phyloP scores from a whole-genome alignment of 2,113 vertebrate species.

The Pangasianodon hypophthalmus region DNA sequence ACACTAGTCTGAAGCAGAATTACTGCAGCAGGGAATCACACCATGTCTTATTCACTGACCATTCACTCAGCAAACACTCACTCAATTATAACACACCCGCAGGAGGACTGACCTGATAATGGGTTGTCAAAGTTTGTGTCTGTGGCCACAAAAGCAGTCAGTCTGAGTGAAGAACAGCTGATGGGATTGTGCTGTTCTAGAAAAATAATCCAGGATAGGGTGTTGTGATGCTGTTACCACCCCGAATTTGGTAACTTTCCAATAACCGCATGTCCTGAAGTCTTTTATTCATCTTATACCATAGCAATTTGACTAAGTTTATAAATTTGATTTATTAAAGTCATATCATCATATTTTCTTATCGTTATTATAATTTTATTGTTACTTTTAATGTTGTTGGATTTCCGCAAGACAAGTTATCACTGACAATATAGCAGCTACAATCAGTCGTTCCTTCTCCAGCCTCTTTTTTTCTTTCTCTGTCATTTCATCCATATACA shows the following conservation, averaged over 20 bases:
- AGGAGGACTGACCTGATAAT: slow-evolving; percentile 24
- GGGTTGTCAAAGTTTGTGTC: neutral
- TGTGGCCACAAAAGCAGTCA: neutral
- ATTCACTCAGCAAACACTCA: slow-evolving; percentile 22
- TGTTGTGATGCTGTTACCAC: neutral
- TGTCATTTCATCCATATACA: too few relatives aligned
- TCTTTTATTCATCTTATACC: neutral
- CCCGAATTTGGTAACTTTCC: neutral
- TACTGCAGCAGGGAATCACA: slow-evolving; percentile 20
- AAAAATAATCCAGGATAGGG: neutral
- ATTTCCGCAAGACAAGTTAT: neutral
- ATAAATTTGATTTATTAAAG: neutral
- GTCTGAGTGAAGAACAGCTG: neutral
- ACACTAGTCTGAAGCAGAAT: slow-evolving; percentile 2
- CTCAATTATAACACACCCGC: slow-evolving; percentile 8
- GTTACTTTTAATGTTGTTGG: neutral
- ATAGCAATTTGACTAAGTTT: neutral
- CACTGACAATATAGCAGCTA: neutral
- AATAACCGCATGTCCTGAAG: neutral
- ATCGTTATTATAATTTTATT: neutral
- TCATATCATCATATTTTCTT: neutral
- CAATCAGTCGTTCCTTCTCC: neutral
- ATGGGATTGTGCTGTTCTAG: neutral
- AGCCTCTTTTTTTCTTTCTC: neutral
- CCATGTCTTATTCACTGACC: slow-evolving; percentile 4